Conservation (phyloP, 1,140 invertebrate genomes). For the Bradynema listronoti region DNA sequence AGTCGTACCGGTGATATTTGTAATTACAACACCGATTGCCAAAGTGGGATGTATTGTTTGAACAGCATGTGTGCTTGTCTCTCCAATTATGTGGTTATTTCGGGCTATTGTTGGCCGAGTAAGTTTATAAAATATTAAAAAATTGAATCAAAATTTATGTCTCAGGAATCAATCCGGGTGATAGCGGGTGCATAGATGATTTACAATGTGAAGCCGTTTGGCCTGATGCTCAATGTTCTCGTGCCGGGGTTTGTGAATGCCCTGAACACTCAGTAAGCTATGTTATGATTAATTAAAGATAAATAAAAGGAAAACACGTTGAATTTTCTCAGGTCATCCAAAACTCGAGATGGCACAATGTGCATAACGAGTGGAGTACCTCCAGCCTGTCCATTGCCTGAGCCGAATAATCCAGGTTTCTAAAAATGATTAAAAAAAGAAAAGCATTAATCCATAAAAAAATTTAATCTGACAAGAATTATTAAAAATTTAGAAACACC, state of each 20-base stretch:
- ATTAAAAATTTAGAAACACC: constrained; percentile 30
- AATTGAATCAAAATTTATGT: constrained; percentile 2
- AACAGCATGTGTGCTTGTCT: constrained; percentile 49
- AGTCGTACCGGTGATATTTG: constrained; percentile 12
- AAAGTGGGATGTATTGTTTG: constrained; percentile 54
- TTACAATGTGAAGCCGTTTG: constrained; percentile 53
- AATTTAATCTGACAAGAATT: neutral
- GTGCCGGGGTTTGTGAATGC: constrained; percentile 47
- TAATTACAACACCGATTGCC: constrained; percentile 21
- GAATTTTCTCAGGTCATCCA: constrained; percentile 20
- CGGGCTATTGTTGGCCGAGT: constrained; percentile 57
- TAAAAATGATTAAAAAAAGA: constrained; percentile 3
- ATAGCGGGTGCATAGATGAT: constrained; percentile 51
- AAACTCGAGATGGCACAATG: constrained; percentile 52
- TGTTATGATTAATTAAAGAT: neutral
- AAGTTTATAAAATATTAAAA: constrained; percentile 1
- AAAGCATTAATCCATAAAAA: constrained; percentile 1
- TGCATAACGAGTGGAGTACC: constrained; percentile 44
- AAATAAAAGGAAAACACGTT: neutral
- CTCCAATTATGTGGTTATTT: constrained; percentile 53
- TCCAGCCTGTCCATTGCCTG: constrained; percentile 49
- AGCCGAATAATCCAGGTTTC: constrained; percentile 46
- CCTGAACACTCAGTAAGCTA: constrained; percentile 44
- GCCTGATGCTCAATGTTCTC: constrained; percentile 48
- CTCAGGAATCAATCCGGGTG: constrained; percentile 53